Evolutionary conservation across 2,888 invertebrate genomes (phyloP).

Genomic region (Eilema sororculum): DNA sequence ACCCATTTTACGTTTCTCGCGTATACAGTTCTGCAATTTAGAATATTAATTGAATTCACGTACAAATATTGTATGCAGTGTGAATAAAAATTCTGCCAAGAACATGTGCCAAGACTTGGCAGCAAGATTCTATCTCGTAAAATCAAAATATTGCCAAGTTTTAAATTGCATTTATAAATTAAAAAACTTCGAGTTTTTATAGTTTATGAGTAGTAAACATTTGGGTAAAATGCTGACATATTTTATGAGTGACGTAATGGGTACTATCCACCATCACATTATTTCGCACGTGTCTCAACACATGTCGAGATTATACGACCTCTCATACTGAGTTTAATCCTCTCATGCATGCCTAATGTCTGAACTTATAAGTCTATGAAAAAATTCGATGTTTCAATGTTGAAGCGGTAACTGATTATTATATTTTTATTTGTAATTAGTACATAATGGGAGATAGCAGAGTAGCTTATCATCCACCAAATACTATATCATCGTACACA

Average conservation of each 20-base stretch:
- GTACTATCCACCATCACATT: neutral
- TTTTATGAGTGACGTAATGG: neutral
- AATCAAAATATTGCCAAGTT: constrained; percentile 51
- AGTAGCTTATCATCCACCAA: neutral
- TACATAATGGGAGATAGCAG: neutral
- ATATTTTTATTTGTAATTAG: neutral
- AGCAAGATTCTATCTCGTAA: constrained; percentile 51
- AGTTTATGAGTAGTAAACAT: neutral
- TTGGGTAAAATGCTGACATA: neutral
- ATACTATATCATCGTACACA: neutral
- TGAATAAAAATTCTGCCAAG: constrained; percentile 62
- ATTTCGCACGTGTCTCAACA: neutral
- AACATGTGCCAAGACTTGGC: constrained; percentile 68
- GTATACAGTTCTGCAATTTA: neutral
- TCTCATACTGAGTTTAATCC: neutral
- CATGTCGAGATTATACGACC: neutral
- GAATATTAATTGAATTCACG: neutral
- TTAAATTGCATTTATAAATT: constrained; percentile 35
- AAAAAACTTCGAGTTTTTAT: constrained; percentile 15
- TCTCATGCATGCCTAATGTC: neutral
- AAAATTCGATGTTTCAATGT: too few relatives aligned
- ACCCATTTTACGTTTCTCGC: neutral
- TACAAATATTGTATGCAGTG: constrained; percentile 54
- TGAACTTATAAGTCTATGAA: too few relatives aligned
- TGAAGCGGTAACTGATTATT: neutral